Base-by-base conservation (phyloP, 2,797 vertebrate genomes). In the Sphaeramia orbicularis region DNA sequence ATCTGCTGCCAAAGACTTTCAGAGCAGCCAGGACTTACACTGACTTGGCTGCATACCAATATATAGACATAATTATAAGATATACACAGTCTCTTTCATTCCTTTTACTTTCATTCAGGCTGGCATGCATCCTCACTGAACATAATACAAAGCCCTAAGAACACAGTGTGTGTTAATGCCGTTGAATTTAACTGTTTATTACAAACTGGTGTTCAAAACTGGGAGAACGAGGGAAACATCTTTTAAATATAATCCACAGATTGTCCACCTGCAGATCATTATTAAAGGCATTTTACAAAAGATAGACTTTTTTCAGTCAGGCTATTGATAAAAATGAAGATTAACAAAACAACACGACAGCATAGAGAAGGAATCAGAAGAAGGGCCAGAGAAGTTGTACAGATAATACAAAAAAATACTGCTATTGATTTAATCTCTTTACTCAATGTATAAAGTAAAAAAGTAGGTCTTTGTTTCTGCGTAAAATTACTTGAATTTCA, bases 31-130 rank as follows among this genome's bases (percentile, higher is more conserved):
- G 74, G 63, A 67, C 74, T 76, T 71, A 74, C 69, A 76, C 72
- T 51, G 53, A 58, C 42, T 68, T 74, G 83, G 76, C 83, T 77
- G 62, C 37, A 70, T 19, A 74, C 69, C 84, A 72, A 78, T 59
- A 65, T 72, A 74, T 69, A 74, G 70, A 77, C 44, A 65, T 79
- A 87, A 88, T 84, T 84, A 84, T 65, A 71, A 77, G 69, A 78
- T 60, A 77, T 65, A 70, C 65, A 71, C 52, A 69, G 57, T 63
- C 66, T 71, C 55, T 74, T 19, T 55, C 36, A 56, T 75, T 80
- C 47, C 36, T 49, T 74, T 71, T 49, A 21, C 59, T 74, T 81
- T 82, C 54, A 78, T 65, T 58, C 61, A 62, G 18, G 53, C 71
- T 75, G 76, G 49, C 58, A 53, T 30, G 40, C 12, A 37, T 65